Evolutionary conservation across 2,888 invertebrate genomes (phyloP).

Genomic region (Agriopis leucophaearia): DNA sequence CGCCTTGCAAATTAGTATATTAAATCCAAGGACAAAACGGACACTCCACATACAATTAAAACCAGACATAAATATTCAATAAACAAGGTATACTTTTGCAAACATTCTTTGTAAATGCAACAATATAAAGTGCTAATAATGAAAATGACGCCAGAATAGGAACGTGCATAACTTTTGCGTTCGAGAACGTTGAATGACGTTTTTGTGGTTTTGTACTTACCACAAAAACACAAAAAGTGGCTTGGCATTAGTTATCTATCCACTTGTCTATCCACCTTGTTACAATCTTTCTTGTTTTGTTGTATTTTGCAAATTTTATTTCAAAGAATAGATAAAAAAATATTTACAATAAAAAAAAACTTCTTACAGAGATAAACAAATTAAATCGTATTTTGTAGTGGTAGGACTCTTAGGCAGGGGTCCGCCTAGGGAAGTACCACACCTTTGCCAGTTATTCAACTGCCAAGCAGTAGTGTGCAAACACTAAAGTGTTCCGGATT

Average conservation of each 20-base stretch:
- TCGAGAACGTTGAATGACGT: conserved; percentile 23
- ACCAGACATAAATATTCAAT: conserved; percentile 43
- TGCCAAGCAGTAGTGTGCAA: no score
- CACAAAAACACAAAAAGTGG: neutral
- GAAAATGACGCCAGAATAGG: conserved; percentile 24
- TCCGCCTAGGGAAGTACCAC: no score
- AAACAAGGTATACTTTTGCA: conserved; percentile 31
- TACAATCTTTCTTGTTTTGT: no score
- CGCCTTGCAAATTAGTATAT: conserved; percentile 78
- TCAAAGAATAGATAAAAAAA: no score
- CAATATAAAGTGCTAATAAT: conserved; percentile 24
- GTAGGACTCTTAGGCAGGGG: no score
- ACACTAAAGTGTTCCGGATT: no score
- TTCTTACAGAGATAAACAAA: no score
- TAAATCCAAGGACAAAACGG: conserved; percentile 64
- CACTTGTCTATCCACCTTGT: no score
- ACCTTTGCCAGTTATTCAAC: no score
- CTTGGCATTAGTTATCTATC: neutral
- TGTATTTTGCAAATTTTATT: no score
- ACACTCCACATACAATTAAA: conserved; percentile 55
- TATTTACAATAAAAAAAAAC: no score
- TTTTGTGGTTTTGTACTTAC: conserved; percentile 7
- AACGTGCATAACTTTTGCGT: conserved; percentile 27
- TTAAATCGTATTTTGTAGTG: no score
- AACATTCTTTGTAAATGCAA: conserved; percentile 20